phyloP scores from a whole-genome alignment of 2,888 invertebrate genomes.

The Plutella xylostella region DNA sequence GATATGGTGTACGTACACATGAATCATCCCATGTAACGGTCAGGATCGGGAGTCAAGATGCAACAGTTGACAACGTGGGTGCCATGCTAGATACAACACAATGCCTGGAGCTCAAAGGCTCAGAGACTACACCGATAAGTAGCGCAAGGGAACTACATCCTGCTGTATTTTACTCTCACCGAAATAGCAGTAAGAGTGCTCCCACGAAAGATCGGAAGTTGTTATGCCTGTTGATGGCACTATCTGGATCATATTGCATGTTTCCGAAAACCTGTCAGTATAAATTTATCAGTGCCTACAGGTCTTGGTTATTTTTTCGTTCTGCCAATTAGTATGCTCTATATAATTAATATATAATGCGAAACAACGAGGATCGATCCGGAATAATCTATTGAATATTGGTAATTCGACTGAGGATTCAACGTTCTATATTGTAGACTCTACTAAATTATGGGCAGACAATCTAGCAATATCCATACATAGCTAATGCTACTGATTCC shows the following conservation, averaged over 20 bases:
- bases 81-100: conserved; percentile 23
- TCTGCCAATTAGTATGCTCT: too few relatives aligned
- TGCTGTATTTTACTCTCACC: conserved; percentile 72
- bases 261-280: conserved; percentile 90
- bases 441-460: too few relatives aligned
- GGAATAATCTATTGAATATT: too few relatives aligned
- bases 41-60: conserved; percentile 25
- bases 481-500: too few relatives aligned
- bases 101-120: conserved; percentile 13
- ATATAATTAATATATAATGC: too few relatives aligned
- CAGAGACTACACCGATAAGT: conserved; percentile 22
- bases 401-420: too few relatives aligned
- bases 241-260: conserved; percentile 86
- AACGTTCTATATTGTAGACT: too few relatives aligned
- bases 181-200: conserved; percentile 92
- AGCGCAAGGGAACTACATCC: conserved; percentile 29
- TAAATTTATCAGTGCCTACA: conserved; percentile 36
- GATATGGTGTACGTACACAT: conserved; percentile 29
- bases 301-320: conserved; percentile 6
- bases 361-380: too few relatives aligned
- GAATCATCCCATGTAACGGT: conserved; percentile 25
- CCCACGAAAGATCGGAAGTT: conserved; percentile 95
- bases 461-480: too few relatives aligned
- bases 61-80: conserved; percentile 24
- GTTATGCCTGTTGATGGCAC: conserved; percentile 93